These are phyloP conservation scores for Catotricha subobsoleta DNA, from an alignment of 2,888 invertebrate species.

Conservation along the genomic window DNA sequence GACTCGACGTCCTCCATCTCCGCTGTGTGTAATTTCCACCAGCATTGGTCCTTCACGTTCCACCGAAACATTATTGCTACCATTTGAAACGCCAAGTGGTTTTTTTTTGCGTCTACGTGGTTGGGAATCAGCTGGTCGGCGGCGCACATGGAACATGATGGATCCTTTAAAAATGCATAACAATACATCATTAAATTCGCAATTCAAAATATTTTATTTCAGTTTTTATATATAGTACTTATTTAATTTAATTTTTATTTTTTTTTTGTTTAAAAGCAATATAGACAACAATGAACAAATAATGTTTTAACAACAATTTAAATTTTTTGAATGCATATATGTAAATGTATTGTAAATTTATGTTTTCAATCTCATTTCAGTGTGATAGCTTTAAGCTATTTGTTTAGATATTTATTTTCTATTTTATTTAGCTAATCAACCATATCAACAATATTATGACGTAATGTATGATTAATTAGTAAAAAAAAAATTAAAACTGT, in stretches of 20 bases:
- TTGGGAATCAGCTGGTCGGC: conserved; percentile 78
- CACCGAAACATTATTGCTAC: conserved; percentile 33
- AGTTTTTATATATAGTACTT: not conserved
- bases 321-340: no score
- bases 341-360: no score
- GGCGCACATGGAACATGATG: conserved; percentile 92
- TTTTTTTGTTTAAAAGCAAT: no score
- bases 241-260: no score
- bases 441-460: not conserved
- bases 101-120: conserved; percentile 81
- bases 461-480: not conserved
- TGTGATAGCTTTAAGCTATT: no score
- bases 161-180: conserved; percentile 42
- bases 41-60: conserved; percentile 48
- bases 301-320: no score
- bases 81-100: conserved; percentile 32
- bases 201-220: not conserved
- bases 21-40: conserved; percentile 37
- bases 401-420: no score
- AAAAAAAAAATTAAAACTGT: not conserved
- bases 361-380: no score
- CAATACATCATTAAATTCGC: not conserved
- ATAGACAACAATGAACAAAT: no score
- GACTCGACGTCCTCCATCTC: conserved; percentile 41
- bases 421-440: no score